A percentile compares a stretch with the other conserved stretches of the same genome.
Evolutionary conservation across 1,140 invertebrate genomes (phyloP).

Genomic region (Drosophila chauvacae): DNA sequence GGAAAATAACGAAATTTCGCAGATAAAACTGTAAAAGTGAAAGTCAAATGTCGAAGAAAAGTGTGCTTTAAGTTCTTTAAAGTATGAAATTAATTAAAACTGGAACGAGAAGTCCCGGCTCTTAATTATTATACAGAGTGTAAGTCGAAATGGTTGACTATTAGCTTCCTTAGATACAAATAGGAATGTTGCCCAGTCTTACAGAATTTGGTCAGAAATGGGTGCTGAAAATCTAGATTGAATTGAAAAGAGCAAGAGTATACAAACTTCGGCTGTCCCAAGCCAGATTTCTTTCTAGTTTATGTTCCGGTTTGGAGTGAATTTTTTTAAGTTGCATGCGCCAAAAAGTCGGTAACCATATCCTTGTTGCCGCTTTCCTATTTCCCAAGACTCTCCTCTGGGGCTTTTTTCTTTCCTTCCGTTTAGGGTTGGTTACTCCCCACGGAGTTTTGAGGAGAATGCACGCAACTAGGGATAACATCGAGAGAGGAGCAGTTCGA

Average conservation of each 20-base stretch:
- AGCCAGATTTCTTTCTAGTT: not conserved
- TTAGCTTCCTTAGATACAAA: too few species aligned
- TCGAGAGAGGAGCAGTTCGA: too few species aligned
- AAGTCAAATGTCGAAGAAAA: not conserved
- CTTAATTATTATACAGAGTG: too few species aligned
- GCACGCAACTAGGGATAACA: not conserved
- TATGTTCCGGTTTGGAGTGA: not conserved
- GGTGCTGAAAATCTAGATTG: too few species aligned
- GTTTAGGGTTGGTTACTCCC: not conserved
- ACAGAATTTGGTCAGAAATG: too few species aligned
- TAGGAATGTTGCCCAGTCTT: too few species aligned
- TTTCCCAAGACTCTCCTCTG: not conserved
- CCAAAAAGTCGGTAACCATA: conserved; percentile 9
- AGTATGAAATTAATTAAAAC: not conserved
- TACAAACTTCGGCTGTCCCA: not conserved
- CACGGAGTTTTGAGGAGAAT: conserved; percentile 1
- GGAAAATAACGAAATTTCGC: conserved; percentile 8
- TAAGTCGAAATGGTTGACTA: not conserved
- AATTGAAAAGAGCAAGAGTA: not conserved
- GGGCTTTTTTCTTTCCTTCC: not conserved
- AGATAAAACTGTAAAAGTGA: not conserved
- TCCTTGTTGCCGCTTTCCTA: conserved; percentile 8
- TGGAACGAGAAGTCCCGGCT: too few species aligned
- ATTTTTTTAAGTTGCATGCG: too few species aligned
- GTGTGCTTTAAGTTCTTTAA: not conserved